Evolutionary conservation across 1,140 invertebrate species (phyloP).

Genomic region (Macrocentrus cingulum): DNA sequence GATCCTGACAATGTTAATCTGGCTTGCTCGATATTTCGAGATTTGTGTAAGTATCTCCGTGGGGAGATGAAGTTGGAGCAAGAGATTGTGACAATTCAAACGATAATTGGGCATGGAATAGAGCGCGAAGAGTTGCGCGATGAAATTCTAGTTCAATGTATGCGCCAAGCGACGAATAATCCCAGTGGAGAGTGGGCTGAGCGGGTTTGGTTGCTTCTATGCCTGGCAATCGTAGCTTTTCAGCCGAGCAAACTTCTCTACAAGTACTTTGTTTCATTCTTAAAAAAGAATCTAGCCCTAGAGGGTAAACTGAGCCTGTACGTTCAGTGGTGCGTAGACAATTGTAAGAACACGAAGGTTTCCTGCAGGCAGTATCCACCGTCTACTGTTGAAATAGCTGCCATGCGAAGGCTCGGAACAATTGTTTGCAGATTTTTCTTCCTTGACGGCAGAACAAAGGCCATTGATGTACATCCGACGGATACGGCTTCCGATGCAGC

Average conservation of each 20-base stretch:
- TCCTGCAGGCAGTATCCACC: conserved; percentile 82
- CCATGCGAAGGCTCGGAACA: conserved; percentile 86
- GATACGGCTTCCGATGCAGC: conserved; percentile 91
- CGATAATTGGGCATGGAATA: conserved; percentile 81
- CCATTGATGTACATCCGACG: conserved; percentile 91
- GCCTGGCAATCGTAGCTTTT: conserved; percentile 87
- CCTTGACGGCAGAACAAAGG: conserved; percentile 91
- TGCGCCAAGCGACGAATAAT: conserved; percentile 81
- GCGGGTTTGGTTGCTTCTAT: conserved; percentile 85
- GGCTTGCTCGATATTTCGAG: conserved; percentile 88
- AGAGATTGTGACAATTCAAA: conserved; percentile 81
- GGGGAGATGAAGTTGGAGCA: conserved; percentile 82
- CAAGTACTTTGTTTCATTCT: conserved; percentile 74
- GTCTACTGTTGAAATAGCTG: conserved; percentile 91
- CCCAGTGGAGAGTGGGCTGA: conserved; percentile 78
- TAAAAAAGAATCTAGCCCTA: conserved; percentile 71
- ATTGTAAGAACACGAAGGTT: conserved; percentile 84
- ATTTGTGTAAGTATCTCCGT: conserved; percentile 82
- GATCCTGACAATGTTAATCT: conserved; percentile 91
- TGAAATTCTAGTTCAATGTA: conserved; percentile 87
- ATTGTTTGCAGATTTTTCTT: conserved; percentile 95
- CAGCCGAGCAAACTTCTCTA: conserved; percentile 86
- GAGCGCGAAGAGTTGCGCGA: conserved; percentile 86
- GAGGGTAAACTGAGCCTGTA: conserved; percentile 79
- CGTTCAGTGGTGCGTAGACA: conserved; percentile 92